phyloP scores from a whole-genome alignment of 2,797 vertebrate genomes.

The Poeciliopsis paucimaculata region DNA sequence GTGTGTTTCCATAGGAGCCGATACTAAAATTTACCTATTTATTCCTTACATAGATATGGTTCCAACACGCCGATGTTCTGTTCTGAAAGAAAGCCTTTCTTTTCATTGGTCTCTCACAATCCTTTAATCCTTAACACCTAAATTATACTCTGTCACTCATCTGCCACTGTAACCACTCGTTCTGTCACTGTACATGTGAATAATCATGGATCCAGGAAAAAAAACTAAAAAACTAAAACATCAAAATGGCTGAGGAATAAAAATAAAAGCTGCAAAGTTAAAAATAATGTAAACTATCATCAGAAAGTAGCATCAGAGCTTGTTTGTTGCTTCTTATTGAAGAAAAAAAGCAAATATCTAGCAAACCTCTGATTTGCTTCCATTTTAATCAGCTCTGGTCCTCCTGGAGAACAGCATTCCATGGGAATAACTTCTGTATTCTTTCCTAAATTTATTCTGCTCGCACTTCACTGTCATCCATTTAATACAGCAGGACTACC shows the following conservation, averaged over 20 bases:
- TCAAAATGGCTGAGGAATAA: neutral
- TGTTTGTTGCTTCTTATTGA: neutral
- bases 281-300: neutral
- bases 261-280: neutral
- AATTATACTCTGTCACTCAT: conserved; percentile 8
- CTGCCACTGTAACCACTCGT: neutral
- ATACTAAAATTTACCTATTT: neutral
- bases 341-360: neutral
- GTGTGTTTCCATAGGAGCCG: neutral
- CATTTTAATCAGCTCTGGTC: neutral
- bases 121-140: neutral
- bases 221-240: neutral
- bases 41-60: neutral
- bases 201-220: neutral
- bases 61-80: neutral
- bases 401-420: neutral
- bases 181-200: neutral
- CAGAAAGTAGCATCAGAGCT: neutral
- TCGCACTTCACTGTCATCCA: conserved; percentile 10
- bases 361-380: neutral
- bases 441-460: conserved; percentile 11
- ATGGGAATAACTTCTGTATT: neutral
- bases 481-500: conserved; percentile 16
- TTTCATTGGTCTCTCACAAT: neutral
- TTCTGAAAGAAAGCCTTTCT: neutral